Evolutionary conservation across 2,888 invertebrate species (phyloP).

Genomic region (Dromius quadrimaculatus): DNA sequence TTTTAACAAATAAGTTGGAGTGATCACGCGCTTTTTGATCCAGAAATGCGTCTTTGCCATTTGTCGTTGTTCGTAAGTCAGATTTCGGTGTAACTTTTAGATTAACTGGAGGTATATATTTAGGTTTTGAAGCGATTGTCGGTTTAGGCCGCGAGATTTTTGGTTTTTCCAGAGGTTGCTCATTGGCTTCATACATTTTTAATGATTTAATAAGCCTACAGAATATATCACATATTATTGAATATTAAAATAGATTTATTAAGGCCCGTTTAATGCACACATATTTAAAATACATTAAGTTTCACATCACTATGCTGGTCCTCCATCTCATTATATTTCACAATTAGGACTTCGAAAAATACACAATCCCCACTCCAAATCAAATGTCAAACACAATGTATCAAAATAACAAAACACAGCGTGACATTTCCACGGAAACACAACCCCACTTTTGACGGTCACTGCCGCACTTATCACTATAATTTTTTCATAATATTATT

Average conservation of each 20-base stretch:
- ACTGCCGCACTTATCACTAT: background rate
- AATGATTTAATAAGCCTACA: constrained; percentile 42
- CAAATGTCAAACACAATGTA: constrained; percentile 46
- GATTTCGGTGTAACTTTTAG: constrained; percentile 56
- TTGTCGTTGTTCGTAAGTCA: constrained; percentile 34
- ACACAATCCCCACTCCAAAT: constrained; percentile 44
- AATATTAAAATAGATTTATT: constrained; percentile 46
- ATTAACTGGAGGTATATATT: constrained; percentile 66
- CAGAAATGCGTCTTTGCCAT: constrained; percentile 44
- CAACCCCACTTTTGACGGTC: constrained; percentile 47
- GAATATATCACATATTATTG: constrained; percentile 38
- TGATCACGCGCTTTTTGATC: constrained; percentile 36
- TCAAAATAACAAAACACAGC: constrained; percentile 48
- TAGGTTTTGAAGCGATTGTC: constrained; percentile 64
- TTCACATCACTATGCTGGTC: constrained; percentile 19
- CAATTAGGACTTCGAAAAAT: constrained; percentile 16
- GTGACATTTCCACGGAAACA: constrained; percentile 43
- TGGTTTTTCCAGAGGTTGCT: constrained; percentile 61
- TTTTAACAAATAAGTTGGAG: constrained; percentile 38
- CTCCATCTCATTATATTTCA: background rate
- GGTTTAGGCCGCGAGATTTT: constrained; percentile 65
- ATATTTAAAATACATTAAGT: constrained; percentile 19
- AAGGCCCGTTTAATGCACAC: constrained; percentile 2
- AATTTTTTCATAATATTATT: constrained; percentile 10
- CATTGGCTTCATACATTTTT: constrained; percentile 42